Base-by-base conservation (phyloP, 2,797 vertebrate species). In the Notolabrus celidotus region DNA sequence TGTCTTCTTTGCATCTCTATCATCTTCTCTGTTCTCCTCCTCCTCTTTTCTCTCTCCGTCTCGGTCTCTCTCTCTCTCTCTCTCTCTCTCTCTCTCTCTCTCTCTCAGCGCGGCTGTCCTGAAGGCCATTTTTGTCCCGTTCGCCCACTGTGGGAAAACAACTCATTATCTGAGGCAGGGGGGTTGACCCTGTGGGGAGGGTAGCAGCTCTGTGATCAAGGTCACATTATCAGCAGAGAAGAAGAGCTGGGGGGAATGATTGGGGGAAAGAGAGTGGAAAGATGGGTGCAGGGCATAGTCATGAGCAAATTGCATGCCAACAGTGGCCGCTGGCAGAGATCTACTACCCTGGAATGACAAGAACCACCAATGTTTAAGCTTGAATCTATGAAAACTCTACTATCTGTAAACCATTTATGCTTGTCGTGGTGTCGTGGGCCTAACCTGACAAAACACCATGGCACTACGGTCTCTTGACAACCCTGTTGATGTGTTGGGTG, bases 111-210 rank as follows among this genome's bases (percentile, higher is more conserved):
- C 14, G 38, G 61, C 81, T 76, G 70, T 83, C 62, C 64, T 71
- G 79, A 71, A 61, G 69, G 78, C 74, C 89, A 91, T 92, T 90
- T 89, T 68, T 83, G 84, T 91, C 84, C 85, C n/a, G 82, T 86
- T 88, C 85, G 57, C 74, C 72, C 87, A 92, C 88, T 93, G 92
- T 94, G 94, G 93, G 92, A 94, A 94, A 93, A 94, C 89, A 92
- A 92, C 89, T 94, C 93, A 94, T 94, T 94, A 94, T 87, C 82
- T 83, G 66, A 71, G 77, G 80, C 53, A 33, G 61, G 62, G 78
- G 63, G 81, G 67, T 62, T 83, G 86, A 87, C 78, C 74, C 82
- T 68, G 82, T 66, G 75, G 83, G 79, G 82, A 86, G 82, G 82
- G 76, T 66, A 56, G 79, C 53, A 49, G 80, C 55, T 74, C 79